Base-by-base conservation (phyloP, 2,888 invertebrate species). In the Abrostola tripartita region DNA sequence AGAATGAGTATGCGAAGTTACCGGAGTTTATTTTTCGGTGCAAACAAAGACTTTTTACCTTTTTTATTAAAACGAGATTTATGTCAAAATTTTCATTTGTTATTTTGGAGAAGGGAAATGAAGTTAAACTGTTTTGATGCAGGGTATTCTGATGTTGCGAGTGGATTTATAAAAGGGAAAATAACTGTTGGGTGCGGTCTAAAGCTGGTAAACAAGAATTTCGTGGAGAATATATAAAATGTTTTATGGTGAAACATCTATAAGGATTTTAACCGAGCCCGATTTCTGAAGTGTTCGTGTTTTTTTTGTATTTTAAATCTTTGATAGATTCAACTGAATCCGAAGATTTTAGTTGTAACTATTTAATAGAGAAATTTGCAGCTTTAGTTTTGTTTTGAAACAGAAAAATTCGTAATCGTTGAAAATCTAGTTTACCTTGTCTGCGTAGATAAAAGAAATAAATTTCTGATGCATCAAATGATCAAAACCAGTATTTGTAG, bases 31-130 rank as follows among this genome's bases (percentile, higher is more conserved):
- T 68, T 72, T 78, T 76, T 70, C 74, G 60, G 72, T 70, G 60
- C 59, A 53, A 81, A 72, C 59, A 72, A 78, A 67, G 67, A 78
- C 63, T 77, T 68, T 65, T 68, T 65, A 68, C 61, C 70, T 59
- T 63, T 61, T 59, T 62, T 72, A 74, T 68, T 60, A 38, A 65
- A 69, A 68, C 51, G 53, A 64, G 71, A 71, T 78, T 81, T 73
- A 58, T 69, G 68, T 72, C 68, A 63, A 74, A 72, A 74, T 72
- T 69, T 71, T 71, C 65, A 61, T 74, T 71, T 52, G 63, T 72
- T 73, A 51, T 74, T 64, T 61, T 61, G 65, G 60, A 65, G 67
- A 74, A 60, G 57, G 61, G 56, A 60, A 63, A 67, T 68, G 49
- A 67, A 73, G 61, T 71, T 68, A 55, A 63, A 63, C 47, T 65